Conservation (phyloP, 2,888 invertebrate species). For the Hanleya hanleyi region DNA sequence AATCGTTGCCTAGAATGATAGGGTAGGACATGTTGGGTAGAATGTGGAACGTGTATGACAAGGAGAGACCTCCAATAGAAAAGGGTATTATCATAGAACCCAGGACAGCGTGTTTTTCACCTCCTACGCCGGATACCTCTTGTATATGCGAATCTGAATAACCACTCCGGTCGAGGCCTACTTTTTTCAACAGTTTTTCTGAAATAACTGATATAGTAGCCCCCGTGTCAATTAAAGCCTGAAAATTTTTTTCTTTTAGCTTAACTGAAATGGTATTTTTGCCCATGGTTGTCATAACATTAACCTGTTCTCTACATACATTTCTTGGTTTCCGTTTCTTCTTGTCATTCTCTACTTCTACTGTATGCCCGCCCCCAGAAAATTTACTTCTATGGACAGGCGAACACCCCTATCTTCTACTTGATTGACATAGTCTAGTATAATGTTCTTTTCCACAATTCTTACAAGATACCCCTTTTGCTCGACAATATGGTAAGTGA, state of each 20-base stretch:
- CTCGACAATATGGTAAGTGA: no score
- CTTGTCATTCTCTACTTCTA: background rate
- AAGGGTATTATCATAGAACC: background rate
- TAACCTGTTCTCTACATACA: background rate
- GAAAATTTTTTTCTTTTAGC: background rate
- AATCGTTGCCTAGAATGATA: no score
- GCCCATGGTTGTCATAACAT: background rate
- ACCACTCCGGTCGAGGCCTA: background rate
- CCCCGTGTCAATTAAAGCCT: background rate
- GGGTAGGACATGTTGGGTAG: background rate
- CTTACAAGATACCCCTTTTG: no score
- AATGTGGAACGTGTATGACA: background rate
- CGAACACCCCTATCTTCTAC: background rate
- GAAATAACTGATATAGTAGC: background rate
- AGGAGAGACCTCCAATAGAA: background rate
- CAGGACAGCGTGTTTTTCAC: no score
- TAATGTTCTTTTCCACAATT: no score
- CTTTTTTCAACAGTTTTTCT: background rate
- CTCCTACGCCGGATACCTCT: background rate
- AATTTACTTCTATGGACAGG: background rate
- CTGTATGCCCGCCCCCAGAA: slow-evolving; percentile 5
- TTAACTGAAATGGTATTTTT: background rate
- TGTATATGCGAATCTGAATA: background rate
- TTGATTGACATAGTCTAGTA: background rate
- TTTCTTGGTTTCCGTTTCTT: background rate